phyloP scores from a whole-genome alignment of 2,113 vertebrate genomes.

The Peromyscus leucopus region DNA sequence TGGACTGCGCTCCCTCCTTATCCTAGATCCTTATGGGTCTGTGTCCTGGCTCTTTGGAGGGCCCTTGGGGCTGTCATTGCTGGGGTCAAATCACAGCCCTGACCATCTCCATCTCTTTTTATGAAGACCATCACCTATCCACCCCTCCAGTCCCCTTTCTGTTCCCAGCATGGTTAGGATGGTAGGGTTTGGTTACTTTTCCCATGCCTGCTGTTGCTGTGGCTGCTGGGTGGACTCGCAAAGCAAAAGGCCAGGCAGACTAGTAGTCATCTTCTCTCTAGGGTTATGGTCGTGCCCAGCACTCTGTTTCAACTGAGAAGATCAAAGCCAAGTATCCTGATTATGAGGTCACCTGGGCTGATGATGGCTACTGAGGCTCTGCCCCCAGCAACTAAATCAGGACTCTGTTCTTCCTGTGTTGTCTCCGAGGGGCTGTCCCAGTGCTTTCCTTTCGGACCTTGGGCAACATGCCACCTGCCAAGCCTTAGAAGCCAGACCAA shows the following conservation, averaged over 20 bases:
- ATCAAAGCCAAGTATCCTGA: slow-evolving; percentile 92
- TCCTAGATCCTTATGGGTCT: background rate
- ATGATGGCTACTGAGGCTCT: slow-evolving; percentile 94
- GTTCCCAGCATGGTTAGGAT: background rate
- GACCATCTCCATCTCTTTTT: too few species aligned
- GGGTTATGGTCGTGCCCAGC: slow-evolving; percentile 96
- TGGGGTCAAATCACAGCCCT: background rate
- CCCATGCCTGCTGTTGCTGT: background rate
- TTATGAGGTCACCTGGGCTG: slow-evolving; percentile 95
- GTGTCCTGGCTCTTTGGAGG: background rate
- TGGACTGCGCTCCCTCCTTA: fast-evolving
- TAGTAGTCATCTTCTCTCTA: slow-evolving; percentile 71
- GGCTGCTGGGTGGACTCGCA: background rate
- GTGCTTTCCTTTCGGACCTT: background rate
- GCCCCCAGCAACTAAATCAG: fast-evolving
- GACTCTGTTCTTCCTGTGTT: fast-evolving
- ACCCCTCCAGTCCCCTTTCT: background rate
- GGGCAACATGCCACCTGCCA: background rate
- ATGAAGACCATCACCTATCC: background rate
- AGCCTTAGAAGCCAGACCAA: background rate
- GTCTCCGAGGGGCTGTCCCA: fast-evolving
- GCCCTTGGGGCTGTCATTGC: background rate
- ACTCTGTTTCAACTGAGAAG: slow-evolving; percentile 92
- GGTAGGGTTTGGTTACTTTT: background rate
- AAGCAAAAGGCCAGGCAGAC: background rate